A percentile compares a stretch with the other conserved stretches of the same genome.
These are phyloP conservation scores for Adelges cooleyi DNA, from an alignment of 1,140 invertebrate species.

Conservation along the genomic window DNA sequence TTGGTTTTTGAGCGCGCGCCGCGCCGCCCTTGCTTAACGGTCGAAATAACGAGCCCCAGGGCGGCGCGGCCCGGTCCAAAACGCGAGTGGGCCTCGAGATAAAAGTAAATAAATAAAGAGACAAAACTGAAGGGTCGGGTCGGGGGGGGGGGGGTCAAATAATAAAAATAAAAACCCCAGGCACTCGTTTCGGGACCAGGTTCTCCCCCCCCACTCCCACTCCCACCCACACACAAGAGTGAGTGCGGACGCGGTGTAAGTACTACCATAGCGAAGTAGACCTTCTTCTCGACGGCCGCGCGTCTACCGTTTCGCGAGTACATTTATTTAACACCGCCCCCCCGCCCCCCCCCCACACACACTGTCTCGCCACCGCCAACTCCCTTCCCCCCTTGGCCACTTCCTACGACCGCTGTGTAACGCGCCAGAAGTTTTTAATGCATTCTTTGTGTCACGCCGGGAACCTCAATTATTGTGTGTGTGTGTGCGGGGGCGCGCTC, in stretches of 20 bases:
- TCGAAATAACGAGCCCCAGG: too few relatives aligned
- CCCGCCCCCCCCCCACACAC: not conserved
- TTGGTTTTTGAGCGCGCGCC: too few relatives aligned
- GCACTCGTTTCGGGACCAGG: constrained; percentile 22
- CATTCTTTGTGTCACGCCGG: constrained; percentile 14
- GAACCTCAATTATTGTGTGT: not conserved
- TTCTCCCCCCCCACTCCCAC: not conserved
- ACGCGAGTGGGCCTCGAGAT: not conserved
- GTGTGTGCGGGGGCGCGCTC: not conserved
- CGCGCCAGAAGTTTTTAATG: constrained; percentile 21
- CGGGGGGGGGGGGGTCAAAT: constrained; percentile 1
- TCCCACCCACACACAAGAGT: too few relatives aligned
- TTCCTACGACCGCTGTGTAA: too few relatives aligned
- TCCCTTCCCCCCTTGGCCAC: too few relatives aligned
- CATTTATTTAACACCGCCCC: constrained; percentile 9
- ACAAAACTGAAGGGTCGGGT: not conserved
- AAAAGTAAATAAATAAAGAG: constrained; percentile 25
- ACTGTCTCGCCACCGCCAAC: not conserved
- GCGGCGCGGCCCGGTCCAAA: too few relatives aligned
- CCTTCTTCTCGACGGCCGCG: not conserved
- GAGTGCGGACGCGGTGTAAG: too few relatives aligned
- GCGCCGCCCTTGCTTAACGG: too few relatives aligned
- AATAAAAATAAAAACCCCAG: constrained; percentile 28
- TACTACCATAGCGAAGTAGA: too few relatives aligned
- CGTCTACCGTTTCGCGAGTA: not conserved